A percentile compares a stretch with the other conserved stretches of the same genome.
Conservation (phyloP, 2,113 vertebrate species). For the Sphyrna mokarran region DNA sequence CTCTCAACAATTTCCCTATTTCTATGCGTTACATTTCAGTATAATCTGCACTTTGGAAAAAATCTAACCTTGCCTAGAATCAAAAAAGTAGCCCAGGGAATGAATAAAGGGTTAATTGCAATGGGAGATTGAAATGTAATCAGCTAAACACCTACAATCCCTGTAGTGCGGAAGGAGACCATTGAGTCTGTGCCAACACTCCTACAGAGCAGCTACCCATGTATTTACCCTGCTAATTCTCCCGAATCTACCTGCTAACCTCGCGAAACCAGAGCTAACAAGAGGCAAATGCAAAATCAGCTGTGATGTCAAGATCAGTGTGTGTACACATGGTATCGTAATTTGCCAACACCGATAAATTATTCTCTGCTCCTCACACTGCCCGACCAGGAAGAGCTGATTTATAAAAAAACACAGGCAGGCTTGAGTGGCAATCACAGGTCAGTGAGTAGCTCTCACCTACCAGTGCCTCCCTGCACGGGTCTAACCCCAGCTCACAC, state of each 20-base stretch:
- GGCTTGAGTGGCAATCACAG: background rate
- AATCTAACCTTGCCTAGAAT: background rate
- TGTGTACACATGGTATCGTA: background rate
- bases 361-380: background rate
- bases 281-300: too few relatives aligned
- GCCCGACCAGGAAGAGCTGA: background rate
- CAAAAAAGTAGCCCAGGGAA: background rate
- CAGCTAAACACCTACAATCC: background rate
- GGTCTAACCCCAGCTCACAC: background rate
- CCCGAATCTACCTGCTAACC: background rate
- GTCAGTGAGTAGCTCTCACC: background rate
- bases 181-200: too few relatives aligned
- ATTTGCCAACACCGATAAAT: background rate
- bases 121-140: background rate
- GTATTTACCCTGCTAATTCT: too few relatives aligned
- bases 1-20: background rate
- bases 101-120: background rate
- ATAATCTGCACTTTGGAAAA: background rate
- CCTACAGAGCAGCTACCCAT: too few relatives aligned
- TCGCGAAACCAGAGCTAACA: background rate
- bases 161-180: too few relatives aligned
- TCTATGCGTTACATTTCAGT: background rate
- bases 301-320: background rate
- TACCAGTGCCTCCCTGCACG: background rate
- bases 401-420: background rate